Base-by-base conservation (phyloP, 2,113 vertebrate genomes). In the Hippopotamus amphibius region DNA sequence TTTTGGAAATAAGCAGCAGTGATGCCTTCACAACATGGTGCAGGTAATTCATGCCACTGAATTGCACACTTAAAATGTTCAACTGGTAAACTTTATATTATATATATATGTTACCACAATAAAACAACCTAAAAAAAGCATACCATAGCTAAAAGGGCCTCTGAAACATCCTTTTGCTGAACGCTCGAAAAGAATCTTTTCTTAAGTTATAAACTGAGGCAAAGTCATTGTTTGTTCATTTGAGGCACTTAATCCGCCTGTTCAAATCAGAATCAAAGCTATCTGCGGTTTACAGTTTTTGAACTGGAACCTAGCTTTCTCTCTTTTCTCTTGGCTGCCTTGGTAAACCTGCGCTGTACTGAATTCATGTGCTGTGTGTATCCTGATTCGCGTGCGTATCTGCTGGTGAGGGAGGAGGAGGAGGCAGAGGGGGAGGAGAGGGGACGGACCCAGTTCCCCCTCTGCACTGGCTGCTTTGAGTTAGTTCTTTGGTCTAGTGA, bases 261-360 rank as follows among this genome's bases (percentile, higher is more conserved):
- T 69, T 91, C 30, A 88, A 61, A 41, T 79, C 48, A 43, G 81
- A 71, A 90, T 77, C 92, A 41, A 84, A 87, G 33, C 48, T 46
- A 1, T 24, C 48, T 17, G 3, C 53, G 6, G 30, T 30, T 86
- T 72, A 13, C 6, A 26, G 1, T 37, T 68, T 84, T 92, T 65
- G 37, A 72, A 53, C 33, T 4, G 30, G 50, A 90, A 82, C 46
- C 82, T 37, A 21, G 61, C 33, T 15, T 22, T 71, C 37, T 57
- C 68, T 76, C 87, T 87, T 84, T 91, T 8, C 66, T 86, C 1
- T 76, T 76, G 14, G 65, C 37, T 37, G 53, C 33, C n/a, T 9
- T 68, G 90, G 74, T 22, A 65, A 57, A 26, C 12, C 46, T 21
- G 82, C 37, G 17, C 68, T 28, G 1, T 33, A 3, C 55, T 12